Percentiles rank a stretch among this genome's conserved stretches.
Evolutionary conservation across 2,888 invertebrate genomes (phyloP).

Genomic region (Lepas anatifera): DNA sequence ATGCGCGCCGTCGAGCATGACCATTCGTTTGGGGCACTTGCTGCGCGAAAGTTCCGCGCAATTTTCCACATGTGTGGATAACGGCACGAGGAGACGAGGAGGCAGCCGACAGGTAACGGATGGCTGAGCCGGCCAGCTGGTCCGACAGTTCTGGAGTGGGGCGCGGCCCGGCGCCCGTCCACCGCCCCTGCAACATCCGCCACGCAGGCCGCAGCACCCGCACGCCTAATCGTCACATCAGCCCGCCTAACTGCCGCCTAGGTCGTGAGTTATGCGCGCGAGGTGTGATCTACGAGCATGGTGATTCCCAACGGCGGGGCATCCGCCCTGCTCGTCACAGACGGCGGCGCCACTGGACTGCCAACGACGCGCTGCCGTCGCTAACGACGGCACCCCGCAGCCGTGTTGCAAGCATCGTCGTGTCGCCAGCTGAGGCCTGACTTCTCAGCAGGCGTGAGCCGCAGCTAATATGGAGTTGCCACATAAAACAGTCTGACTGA

Average conservation of each 20-base stretch:
- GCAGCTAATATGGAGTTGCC: too few relatives aligned
- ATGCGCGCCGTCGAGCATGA: constrained; percentile 2
- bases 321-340: too few relatives aligned
- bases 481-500: too few relatives aligned
- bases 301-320: background rate
- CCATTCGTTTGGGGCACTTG: constrained; percentile 5
- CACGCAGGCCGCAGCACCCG: background rate
- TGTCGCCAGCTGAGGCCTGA: too few relatives aligned
- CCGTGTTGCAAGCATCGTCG: too few relatives aligned
- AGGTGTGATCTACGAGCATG: background rate
- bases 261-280: background rate
- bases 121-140: background rate
- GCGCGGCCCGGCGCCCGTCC: background rate
- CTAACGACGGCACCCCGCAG: too few relatives aligned
- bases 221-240: background rate
- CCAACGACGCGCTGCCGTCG: too few relatives aligned
- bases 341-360: too few relatives aligned
- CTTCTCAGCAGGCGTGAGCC: too few relatives aligned
- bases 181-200: background rate
- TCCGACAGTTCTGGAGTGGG: background rate
- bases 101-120: background rate
- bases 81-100: background rate
- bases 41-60: background rate
- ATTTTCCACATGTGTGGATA: constrained; percentile 9
- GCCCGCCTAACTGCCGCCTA: background rate